Base-by-base conservation (phyloP, 2,113 vertebrate species). In the Amia ocellicauda region DNA sequence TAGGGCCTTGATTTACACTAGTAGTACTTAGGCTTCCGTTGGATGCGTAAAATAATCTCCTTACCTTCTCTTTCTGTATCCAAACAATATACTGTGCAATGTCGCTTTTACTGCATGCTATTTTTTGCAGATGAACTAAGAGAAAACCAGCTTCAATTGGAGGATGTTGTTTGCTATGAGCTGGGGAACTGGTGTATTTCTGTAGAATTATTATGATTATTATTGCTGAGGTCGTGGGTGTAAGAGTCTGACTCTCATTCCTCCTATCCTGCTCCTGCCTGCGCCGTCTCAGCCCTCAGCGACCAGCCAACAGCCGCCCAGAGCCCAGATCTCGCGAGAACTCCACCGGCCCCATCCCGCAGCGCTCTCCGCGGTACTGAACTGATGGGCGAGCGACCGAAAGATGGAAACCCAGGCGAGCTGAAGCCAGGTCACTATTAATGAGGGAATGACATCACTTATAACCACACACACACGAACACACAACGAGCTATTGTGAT, bases 61-160 rank as follows among this genome's bases (percentile, higher is more conserved):
- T 89, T 89, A 89, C 88, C 85, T 86, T 72, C 58, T 74, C n/a
- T n/a, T n/a, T 40, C 59, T 67, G 36, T 71, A 66, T 55, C 36
- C 60, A 27, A 53, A 28, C 24, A 23, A 17, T 52, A n/a, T 41
- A 56, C 52, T 62, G 26, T 22, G 20, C 23, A 7, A 40, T 28
- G 24, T 54, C 41, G 49, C 50, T 60, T 31, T 47, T 17, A 19
- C 1, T 23, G 23, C 45, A 54, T 24, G 23, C 57, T 52, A 7
- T 55, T 51, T 50, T 17, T 20, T 3, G 28, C 19, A 20, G 58
- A 0, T 14, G 1, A n/a, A 27, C 47, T 29, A 13, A 28, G 19
- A 13, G 10, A 10, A 16, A 4, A 36, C 28, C 7, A 17, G 16
- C 1, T 31, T 45, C 28, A 19, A 41, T 45, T 50, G 9, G 24